These are phyloP conservation scores for Cephus runcator DNA, from an alignment of 2,888 invertebrate genomes.

Conservation along the genomic window DNA sequence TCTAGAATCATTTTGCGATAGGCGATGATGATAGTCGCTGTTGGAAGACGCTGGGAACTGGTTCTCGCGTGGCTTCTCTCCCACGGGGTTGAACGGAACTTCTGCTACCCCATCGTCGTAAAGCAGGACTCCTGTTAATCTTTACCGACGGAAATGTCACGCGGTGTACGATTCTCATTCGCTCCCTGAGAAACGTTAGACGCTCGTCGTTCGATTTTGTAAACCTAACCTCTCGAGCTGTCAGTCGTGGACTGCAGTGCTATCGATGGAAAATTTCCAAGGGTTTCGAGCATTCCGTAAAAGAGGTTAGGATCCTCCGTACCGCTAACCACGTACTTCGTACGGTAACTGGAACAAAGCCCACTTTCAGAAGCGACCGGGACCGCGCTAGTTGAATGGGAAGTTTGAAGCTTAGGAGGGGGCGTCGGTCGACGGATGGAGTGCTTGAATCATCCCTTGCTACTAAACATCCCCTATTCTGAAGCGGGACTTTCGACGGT, in stretches of 20 bases:
- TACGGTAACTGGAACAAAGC: constrained; percentile 4
- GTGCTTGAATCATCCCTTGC: constrained; percentile 4
- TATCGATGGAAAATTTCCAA: background rate
- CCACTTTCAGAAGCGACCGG: constrained; percentile 1
- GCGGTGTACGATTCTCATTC: too few species aligned
- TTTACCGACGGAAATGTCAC: too few species aligned
- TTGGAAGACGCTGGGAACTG: too few species aligned
- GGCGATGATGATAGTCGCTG: too few species aligned
- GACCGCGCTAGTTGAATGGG: background rate
- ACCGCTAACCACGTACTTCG: constrained; percentile 1
- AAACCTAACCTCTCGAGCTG: background rate
- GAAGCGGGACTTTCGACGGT: background rate
- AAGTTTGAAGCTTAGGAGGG: constrained; percentile 2
- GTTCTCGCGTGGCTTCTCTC: too few species aligned
- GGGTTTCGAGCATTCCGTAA: background rate
- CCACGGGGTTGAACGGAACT: too few species aligned
- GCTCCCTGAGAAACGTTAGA: background rate
- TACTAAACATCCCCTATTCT: constrained; percentile 4
- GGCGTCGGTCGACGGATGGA: background rate
- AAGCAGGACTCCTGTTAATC: too few species aligned
- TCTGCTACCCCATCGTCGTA: too few species aligned
- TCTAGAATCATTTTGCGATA: too few species aligned
- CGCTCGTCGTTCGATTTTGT: background rate
- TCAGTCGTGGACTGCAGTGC: background rate
- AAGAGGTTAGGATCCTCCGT: background rate